These are phyloP conservation scores for Trididemnum clinides DNA, from an alignment of 23 tunicate genomes.

Conservation along the genomic window DNA sequence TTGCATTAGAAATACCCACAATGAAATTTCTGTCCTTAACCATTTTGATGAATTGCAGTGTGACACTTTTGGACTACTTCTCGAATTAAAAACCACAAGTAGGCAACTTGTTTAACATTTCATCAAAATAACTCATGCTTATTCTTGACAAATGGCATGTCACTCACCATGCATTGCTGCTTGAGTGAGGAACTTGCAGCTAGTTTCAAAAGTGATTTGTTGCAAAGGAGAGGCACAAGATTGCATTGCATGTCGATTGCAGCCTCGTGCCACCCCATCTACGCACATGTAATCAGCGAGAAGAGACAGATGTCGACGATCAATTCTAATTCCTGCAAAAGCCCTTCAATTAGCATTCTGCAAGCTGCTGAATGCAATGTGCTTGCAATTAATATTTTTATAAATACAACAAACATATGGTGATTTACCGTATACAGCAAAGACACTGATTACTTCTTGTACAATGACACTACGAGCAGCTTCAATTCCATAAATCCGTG, in stretches of 20 bases:
- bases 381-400: no score
- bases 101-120: no score
- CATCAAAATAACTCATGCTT: no score
- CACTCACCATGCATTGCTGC: conserved; percentile 79
- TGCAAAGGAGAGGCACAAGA: conserved; percentile 87
- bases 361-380: no score
- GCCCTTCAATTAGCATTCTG: no score
- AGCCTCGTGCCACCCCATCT: conserved; percentile 72
- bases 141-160: no score
- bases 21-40: no score
- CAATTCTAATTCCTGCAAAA: conserved; percentile 74
- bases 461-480: conserved; percentile 85
- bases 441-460: conserved; percentile 90
- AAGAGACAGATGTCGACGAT: conserved; percentile 77
- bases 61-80: no score
- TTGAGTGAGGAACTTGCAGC: conserved; percentile 62
- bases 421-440: conserved; percentile 90
- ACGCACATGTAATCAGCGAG: conserved; percentile 92
- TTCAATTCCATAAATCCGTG: conserved; percentile 80
- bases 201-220: conserved; percentile 93
- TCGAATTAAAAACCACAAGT: no score
- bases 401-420: no score
- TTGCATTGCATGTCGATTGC: conserved; percentile 74
- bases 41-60: no score
- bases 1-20: no score